Base-by-base conservation (phyloP, 2,888 invertebrate species). In the Caradrina kadenii region DNA sequence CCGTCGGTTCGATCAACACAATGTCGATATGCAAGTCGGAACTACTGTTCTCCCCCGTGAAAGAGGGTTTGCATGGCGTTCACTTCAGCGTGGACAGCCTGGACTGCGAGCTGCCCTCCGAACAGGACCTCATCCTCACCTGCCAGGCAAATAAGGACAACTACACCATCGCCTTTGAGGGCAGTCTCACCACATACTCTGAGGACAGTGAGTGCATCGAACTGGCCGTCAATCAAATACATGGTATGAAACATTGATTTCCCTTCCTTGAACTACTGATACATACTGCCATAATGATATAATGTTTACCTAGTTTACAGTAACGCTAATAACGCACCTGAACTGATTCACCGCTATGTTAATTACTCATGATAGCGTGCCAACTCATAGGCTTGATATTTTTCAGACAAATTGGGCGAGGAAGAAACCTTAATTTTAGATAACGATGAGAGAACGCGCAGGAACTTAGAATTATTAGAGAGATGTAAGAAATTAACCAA, bases 81-180 rank as follows among this genome's bases (percentile, higher is more conserved):
- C 98, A 98, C 92, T 98, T 98, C 94, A 98, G 98, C 87, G 98
- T 98, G 76, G 99, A 99, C 92, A 99, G 98, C 80, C 96, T 99
- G 85, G 99, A 99, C 93, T 98, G 98, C 94, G 98, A 98, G 91
- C 96, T 97, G 84, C 97, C 97, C 80, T 97, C 97, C 76, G 97
- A 98, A 90, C 97, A 98, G 88, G 98, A 98, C 88, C 98, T 98
- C 90, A 97, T 99, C 92, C 96, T 98, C 81, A 99, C 98, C 77
- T 99, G 99, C 93, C 98, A 98, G 94, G 98, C 98, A 76, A 98
- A 98, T 93, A 98, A 99, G 96, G 98, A 98, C 93, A 99, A 99
- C 96, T 99, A 99, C 92, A 99, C 99, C 79, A 98, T 99, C 88
- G 99, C 99, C 82, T 99, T 99, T 88, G 98, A 99, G 96, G 99